Conservation (phyloP, 2,113 vertebrate genomes). For the Mus musculus region GRCm39 chr10:44337001-44337500, state of each 20-base stretch:
- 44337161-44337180: not conserved
- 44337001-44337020: slow-evolving; percentile 21
- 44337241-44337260: slow-evolving; percentile 73
- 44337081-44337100: not conserved
- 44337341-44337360: slow-evolving; percentile 77
- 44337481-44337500: no score
- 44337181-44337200: not conserved
- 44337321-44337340: slow-evolving; percentile 68
- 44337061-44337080: not conserved
- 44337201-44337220: slow-evolving; percentile 4
- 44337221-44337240: slow-evolving; percentile 78
- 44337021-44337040: slow-evolving; percentile 38
- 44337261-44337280: not conserved
- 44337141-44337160: slow-evolving; percentile 32
- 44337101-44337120: not conserved
- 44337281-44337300: not conserved
- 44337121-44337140: not conserved
- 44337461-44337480: no score
- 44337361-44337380: slow-evolving; percentile 79
- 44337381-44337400: no score
- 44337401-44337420: no score
- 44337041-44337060: slow-evolving; percentile 5
- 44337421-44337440: no score
- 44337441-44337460: no score
- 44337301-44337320: slow-evolving; percentile 18